Conservation (phyloP, 2,888 invertebrate species). For the Watsonalla cultraria region DNA sequence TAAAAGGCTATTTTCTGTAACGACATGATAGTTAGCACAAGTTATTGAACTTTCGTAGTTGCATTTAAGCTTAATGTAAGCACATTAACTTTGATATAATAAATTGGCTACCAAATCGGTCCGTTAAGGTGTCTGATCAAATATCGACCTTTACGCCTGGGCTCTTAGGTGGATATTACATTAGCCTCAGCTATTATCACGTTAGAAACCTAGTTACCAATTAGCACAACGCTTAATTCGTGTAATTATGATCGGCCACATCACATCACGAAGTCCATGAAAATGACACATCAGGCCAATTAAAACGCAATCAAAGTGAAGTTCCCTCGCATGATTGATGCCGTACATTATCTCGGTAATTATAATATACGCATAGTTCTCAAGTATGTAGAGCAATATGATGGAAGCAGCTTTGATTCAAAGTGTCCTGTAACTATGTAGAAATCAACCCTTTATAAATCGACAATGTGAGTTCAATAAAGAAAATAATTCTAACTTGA, state of each 20-base stretch:
- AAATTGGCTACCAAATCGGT: no score
- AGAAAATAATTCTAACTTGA: no score
- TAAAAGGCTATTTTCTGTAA: no score
- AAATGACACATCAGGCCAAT: conserved; percentile 52
- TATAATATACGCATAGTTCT: conserved; percentile 33
- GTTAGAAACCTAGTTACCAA: neutral
- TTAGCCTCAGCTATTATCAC: neutral
- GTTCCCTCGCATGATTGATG: conserved; percentile 40
- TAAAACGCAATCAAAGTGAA: conserved; percentile 65
- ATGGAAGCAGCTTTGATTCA: conserved; percentile 4
- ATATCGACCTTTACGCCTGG: neutral
- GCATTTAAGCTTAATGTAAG: no score
- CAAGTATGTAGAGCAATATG: conserved; percentile 22
- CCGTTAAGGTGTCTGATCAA: neutral
- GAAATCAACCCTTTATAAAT: no score
- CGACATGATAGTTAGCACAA: no score
- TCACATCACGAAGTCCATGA: conserved; percentile 32
- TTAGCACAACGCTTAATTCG: neutral
- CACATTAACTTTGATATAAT: no score
- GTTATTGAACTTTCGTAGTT: no score
- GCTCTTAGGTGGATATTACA: neutral
- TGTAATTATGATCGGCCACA: conserved; percentile 13
- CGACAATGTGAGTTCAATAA: no score
- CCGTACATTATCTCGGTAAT: conserved; percentile 57
- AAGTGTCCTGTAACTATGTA: no score